Conservation (phyloP, 92 coral and sea anemone species). For the Porites divaricata region DNA sequence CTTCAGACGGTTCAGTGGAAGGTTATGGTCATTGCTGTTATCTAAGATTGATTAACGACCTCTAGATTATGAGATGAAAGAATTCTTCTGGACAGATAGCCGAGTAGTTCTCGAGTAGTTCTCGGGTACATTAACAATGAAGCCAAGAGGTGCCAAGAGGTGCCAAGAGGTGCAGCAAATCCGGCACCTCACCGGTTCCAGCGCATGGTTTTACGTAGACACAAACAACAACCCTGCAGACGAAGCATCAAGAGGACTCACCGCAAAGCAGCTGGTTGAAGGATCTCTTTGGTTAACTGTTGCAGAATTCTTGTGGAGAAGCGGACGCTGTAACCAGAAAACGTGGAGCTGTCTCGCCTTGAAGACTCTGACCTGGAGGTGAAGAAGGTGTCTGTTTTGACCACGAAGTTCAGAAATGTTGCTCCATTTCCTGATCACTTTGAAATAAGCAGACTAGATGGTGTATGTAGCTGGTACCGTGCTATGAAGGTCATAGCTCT, state of each 20-base stretch:
- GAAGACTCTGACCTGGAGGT: slow-evolving; percentile 3
- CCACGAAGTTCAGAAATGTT: slow-evolving; percentile 12
- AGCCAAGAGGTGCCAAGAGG: too few relatives aligned
- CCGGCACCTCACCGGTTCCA: background rate
- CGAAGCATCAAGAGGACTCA: slow-evolving; percentile 3
- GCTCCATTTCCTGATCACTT: slow-evolving; percentile 30
- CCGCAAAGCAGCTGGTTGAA: slow-evolving; percentile 6
- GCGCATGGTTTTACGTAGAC: background rate
- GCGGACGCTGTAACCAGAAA: slow-evolving; percentile 18
- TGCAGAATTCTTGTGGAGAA: slow-evolving; percentile 9
- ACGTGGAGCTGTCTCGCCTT: background rate
- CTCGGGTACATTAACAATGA: background rate
- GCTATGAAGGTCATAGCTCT: slow-evolving; percentile 16
- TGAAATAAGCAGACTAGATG: slow-evolving; percentile 31
- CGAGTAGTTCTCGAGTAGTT: slow-evolving; percentile 5
- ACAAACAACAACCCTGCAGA: background rate
- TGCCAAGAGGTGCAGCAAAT: background rate
- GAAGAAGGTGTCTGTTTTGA: slow-evolving; percentile 4
- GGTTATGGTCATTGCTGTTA: too few relatives aligned
- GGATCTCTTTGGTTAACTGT: slow-evolving; percentile 4
- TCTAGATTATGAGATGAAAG: background rate
- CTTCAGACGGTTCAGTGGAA: background rate
- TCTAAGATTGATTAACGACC: too few relatives aligned
- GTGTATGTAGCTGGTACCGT: slow-evolving; percentile 27
- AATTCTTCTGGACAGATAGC: slow-evolving; percentile 6